Percentiles rank a stretch among this genome's conserved stretches.
Conservation (phyloP, 2,113 vertebrate species). For the Melanotaenia duboulayi region DNA sequence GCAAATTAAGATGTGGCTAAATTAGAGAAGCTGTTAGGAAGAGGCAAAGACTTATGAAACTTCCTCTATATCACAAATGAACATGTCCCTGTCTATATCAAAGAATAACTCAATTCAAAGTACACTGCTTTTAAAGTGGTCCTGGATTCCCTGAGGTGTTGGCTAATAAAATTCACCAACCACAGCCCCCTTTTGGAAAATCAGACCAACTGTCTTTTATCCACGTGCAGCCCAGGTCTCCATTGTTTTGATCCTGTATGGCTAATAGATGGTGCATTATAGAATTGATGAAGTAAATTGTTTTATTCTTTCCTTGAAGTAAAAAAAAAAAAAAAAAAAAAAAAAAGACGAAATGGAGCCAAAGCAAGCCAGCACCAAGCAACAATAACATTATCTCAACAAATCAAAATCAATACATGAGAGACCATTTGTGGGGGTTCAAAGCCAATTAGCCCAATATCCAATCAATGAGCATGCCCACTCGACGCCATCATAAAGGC, state of each 20-base stretch:
- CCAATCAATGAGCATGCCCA: slow-evolving; percentile 45
- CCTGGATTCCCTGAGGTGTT: slow-evolving; percentile 16
- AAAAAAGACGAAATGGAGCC: slow-evolving; percentile 20
- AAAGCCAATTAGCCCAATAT: slow-evolving; percentile 56
- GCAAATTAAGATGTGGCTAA: slow-evolving; percentile 30
- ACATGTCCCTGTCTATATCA: background rate
- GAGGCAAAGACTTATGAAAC: background rate
- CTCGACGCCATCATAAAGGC: slow-evolving; percentile 8
- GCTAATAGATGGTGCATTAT: slow-evolving; percentile 32
- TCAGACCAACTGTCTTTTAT: slow-evolving; percentile 20
- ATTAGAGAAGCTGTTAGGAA: slow-evolving; percentile 30
- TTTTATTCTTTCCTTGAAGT: slow-evolving; percentile 39
- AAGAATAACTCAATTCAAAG: slow-evolving; percentile 15
- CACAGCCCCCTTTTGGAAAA: background rate
- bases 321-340: too few relatives aligned
- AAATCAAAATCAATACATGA: slow-evolving; percentile 48
- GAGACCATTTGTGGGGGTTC: slow-evolving; percentile 30
- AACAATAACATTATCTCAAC: slow-evolving; percentile 36
- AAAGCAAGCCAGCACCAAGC: slow-evolving; percentile 17
- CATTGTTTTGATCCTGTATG: slow-evolving; percentile 11
- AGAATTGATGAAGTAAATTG: slow-evolving; percentile 4
- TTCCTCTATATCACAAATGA: slow-evolving; percentile 13
- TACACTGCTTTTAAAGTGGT: slow-evolving; percentile 33
- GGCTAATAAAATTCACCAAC: slow-evolving; percentile 19
- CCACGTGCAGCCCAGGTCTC: slow-evolving; percentile 14